These are phyloP conservation scores for Notechis scutatus DNA, from an alignment of 2,113 vertebrate species.

Conservation along the genomic window DNA sequence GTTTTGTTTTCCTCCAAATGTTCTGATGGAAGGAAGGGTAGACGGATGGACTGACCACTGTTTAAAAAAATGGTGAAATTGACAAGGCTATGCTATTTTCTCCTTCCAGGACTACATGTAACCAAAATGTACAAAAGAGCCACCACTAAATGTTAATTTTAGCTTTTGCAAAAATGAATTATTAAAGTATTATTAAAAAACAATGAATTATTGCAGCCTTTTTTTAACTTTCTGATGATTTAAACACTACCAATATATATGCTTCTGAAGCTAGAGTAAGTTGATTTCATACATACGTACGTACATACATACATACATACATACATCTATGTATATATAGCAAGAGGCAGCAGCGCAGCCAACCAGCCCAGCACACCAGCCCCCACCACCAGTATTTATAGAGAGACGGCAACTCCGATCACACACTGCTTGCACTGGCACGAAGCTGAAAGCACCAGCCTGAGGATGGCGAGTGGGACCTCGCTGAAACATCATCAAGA, in stretches of 20 bases:
- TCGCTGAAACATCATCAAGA: no score
- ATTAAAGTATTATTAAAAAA: neutral
- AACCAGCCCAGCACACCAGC: no score
- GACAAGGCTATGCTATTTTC: neutral
- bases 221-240: neutral
- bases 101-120: neutral
- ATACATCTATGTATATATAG: no score
- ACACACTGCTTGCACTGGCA: no score
- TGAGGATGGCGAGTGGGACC: no score
- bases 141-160: neutral
- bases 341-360: no score
- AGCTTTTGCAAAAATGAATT: neutral
- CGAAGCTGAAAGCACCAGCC: no score
- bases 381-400: no score
- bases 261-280: neutral
- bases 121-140: neutral
- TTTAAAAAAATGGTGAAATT: neutral
- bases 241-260: neutral
- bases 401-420: no score
- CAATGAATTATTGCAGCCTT: neutral
- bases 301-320: no score
- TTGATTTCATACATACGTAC: neutral
- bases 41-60: rapidly evolving
- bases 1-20: neutral
- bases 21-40: neutral